These are phyloP conservation scores for Branchellion lobata DNA, from an alignment of 2,888 invertebrate species.

Conservation along the genomic window DNA sequence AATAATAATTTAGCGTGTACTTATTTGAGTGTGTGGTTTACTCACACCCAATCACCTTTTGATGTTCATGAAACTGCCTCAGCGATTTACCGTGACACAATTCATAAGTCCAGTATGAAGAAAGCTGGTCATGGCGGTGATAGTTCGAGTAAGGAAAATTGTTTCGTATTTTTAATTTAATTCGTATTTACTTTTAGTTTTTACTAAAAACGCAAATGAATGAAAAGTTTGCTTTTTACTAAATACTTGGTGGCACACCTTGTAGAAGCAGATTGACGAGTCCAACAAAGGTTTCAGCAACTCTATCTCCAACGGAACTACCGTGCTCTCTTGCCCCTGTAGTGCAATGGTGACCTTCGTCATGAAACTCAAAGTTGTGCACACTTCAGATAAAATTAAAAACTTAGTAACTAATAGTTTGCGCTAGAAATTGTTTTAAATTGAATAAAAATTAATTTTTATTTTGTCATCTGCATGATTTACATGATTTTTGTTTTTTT, in stretches of 20 bases:
- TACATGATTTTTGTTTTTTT: constrained; percentile 37
- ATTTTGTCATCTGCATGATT: too few species aligned
- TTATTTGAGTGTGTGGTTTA: constrained; percentile 68
- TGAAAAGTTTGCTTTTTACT: not conserved
- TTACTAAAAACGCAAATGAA: too few species aligned
- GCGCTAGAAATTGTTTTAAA: too few species aligned
- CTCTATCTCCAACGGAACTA: constrained; percentile 76
- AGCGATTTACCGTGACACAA: constrained; percentile 88
- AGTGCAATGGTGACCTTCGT: too few species aligned
- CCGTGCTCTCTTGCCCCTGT: constrained; percentile 68
- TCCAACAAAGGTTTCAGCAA: constrained; percentile 75
- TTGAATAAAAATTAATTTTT: constrained; percentile 40
- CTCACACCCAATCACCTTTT: not conserved
- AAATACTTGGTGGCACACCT: constrained; percentile 59
- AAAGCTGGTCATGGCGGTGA: constrained; percentile 55
- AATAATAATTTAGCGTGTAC: constrained; percentile 74
- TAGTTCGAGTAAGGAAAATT: not conserved
- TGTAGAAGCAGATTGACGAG: constrained; percentile 79
- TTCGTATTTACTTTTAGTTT: too few species aligned
- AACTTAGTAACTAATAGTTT: too few species aligned
- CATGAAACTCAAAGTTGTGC: too few species aligned
- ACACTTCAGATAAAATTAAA: too few species aligned
- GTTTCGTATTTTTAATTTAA: not conserved
- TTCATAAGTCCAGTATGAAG: constrained; percentile 88
- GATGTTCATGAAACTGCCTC: constrained; percentile 89